Conservation (phyloP, 2,888 invertebrate species). For the Anoplius nigerrimus region DNA sequence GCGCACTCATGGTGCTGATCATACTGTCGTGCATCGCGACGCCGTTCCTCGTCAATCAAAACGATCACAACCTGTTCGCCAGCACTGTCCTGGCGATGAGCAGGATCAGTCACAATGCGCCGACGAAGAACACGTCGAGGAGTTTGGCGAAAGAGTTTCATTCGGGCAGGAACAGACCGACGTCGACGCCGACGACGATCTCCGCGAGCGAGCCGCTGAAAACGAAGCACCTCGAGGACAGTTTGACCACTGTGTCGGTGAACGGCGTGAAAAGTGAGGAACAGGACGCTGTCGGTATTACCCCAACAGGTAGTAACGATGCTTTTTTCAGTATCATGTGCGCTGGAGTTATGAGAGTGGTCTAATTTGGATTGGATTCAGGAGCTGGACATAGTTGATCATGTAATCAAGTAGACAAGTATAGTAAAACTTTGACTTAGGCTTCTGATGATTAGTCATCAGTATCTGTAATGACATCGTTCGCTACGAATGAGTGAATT, state of each 20-base stretch:
- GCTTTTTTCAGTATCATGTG: too few species aligned
- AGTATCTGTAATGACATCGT: too few species aligned
- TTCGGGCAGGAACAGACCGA: conserved; percentile 39
- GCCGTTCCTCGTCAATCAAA: conserved; percentile 57
- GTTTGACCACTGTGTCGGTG: conserved; percentile 22
- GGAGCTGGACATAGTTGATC: too few species aligned
- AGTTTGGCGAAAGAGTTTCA: conserved; percentile 46
- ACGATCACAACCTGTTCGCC: conserved; percentile 56
- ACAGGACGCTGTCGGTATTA: conserved; percentile 21
- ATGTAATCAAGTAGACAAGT: too few species aligned
- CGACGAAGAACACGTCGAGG: conserved; percentile 32
- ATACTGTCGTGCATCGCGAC: conserved; percentile 52
- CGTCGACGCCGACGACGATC: conserved; percentile 58
- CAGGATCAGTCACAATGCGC: conserved; percentile 32
- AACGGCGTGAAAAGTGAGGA: conserved; percentile 34
- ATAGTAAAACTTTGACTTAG: too few species aligned
- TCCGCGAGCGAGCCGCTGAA: conserved; percentile 37
- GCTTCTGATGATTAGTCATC: too few species aligned
- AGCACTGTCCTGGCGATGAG: conserved; percentile 51
- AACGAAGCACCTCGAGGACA: conserved; percentile 38
- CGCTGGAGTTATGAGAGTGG: too few species aligned
- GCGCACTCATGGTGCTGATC: conserved; percentile 51
- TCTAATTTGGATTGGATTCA: too few species aligned
- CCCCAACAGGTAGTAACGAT: conserved; percentile 35
- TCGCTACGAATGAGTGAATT: too few species aligned